Percentiles rank a stretch among this genome's conserved stretches.
Conservation (phyloP, 2,797 vertebrate species). For the Menidia menidia region DNA sequence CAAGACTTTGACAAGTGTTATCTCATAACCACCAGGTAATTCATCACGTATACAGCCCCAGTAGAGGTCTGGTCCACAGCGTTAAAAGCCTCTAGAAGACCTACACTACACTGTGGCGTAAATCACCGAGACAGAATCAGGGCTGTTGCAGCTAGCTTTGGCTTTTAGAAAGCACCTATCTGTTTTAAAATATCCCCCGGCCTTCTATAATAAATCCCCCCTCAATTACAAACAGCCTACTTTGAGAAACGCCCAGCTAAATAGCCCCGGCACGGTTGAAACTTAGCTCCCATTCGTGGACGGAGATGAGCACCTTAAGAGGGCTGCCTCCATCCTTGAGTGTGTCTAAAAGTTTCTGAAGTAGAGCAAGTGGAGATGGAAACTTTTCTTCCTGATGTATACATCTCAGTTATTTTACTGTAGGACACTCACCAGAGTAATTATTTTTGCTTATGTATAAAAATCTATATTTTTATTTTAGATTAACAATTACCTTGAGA, state of each 20-base stretch:
- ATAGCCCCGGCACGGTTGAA: constrained; percentile 29
- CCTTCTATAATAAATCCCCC: constrained; percentile 70
- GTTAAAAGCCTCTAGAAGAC: constrained; percentile 72
- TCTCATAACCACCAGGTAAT: constrained; percentile 71
- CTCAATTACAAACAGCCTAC: constrained; percentile 71
- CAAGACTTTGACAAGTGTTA: constrained; percentile 61
- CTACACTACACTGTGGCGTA: constrained; percentile 63
- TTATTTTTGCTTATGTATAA: not conserved
- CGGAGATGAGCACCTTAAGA: constrained; percentile 7
- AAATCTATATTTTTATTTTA: not conserved
- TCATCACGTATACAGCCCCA: constrained; percentile 69
- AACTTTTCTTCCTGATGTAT: not conserved
- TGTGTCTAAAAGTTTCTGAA: constrained; percentile 43
- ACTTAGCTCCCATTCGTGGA: constrained; percentile 21
- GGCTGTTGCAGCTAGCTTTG: constrained; percentile 59
- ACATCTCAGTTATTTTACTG: not conserved
- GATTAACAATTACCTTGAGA: constrained; percentile 29
- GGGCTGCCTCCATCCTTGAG: constrained; percentile 1
- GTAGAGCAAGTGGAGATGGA: constrained; percentile 25
- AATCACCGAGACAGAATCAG: constrained; percentile 83
- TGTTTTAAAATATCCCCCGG: constrained; percentile 67
- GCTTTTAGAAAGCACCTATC: constrained; percentile 53
- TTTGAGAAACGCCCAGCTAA: constrained; percentile 58
- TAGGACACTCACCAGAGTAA: not conserved
- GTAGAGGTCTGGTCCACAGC: constrained; percentile 55